Conservation (phyloP, 2,797 vertebrate species). For the Enteromius thamalakanensis region DNA sequence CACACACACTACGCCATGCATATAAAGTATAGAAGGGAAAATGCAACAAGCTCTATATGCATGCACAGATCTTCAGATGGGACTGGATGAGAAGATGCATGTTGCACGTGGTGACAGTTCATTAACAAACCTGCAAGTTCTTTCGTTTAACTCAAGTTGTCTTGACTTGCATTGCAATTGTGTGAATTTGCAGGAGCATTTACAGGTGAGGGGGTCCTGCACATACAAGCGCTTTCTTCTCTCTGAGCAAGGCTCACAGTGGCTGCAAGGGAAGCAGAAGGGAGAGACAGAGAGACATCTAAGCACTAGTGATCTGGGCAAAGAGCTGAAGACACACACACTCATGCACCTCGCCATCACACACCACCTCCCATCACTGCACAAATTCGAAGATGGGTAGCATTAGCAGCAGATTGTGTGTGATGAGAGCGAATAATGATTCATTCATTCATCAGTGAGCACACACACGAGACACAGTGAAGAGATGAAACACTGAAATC, state of each 20-base stretch:
- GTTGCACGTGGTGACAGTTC: slow-evolving; percentile 63
- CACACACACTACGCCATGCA: slow-evolving; percentile 36
- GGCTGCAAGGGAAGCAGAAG: slow-evolving; percentile 97
- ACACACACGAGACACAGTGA: slow-evolving; percentile 33
- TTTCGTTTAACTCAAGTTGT: slow-evolving; percentile 98
- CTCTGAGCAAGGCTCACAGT: slow-evolving; percentile 98
- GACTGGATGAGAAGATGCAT: slow-evolving; percentile 2
- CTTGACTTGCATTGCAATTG: slow-evolving; percentile 97
- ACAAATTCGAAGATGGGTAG: background rate
- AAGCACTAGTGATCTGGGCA: slow-evolving; percentile 70
- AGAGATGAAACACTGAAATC: slow-evolving; percentile 33
- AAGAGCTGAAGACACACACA: slow-evolving; percentile 57
- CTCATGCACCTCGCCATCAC: slow-evolving; percentile 60
- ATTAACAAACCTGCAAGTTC: slow-evolving; percentile 98
- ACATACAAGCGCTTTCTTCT: slow-evolving; percentile 97
- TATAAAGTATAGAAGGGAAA: slow-evolving; percentile 37
- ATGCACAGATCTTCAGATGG: slow-evolving; percentile 64
- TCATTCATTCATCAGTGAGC: background rate
- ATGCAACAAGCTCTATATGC: slow-evolving; percentile 74
- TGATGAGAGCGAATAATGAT: slow-evolving; percentile 32
- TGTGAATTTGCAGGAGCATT: slow-evolving; percentile 98
- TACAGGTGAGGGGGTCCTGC: slow-evolving; percentile 98
- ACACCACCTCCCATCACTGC: slow-evolving; percentile 16
- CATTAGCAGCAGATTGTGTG: slow-evolving; percentile 25
- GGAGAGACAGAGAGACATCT: slow-evolving; percentile 80